Conservation (phyloP, 2,113 vertebrate genomes). For the Riparia riparia region DNA sequence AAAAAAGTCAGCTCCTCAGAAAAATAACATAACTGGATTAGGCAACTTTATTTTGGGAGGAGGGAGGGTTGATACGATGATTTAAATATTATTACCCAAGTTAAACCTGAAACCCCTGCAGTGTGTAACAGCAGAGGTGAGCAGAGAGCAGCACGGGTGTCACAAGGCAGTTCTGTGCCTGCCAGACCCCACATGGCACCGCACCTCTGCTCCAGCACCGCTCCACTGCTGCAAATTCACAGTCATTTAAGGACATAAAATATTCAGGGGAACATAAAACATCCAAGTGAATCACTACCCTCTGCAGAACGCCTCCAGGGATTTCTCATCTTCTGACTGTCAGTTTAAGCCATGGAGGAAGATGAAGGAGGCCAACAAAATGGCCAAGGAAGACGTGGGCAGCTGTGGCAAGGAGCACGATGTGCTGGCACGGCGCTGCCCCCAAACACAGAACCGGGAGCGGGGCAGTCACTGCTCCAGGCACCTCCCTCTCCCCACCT, state of each 20-base stretch:
- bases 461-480: neutral
- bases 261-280: neutral
- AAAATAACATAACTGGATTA: neutral
- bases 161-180: accelerated
- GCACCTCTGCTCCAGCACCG: neutral
- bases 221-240: neutral
- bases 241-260: neutral
- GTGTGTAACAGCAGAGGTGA: neutral
- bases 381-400: neutral
- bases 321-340: neutral
- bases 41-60: neutral
- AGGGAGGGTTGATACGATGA: neutral
- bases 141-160: neutral
- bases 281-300: neutral
- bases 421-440: accelerated
- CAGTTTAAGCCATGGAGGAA: neutral
- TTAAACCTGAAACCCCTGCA: neutral
- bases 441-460: neutral
- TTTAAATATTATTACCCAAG: neutral
- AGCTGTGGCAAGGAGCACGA: neutral
- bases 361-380: neutral
- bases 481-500: neutral
- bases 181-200: accelerated
- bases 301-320: neutral
- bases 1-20: neutral